phyloP scores from a whole-genome alignment of 2,888 invertebrate species.

The Idaea straminata region DNA sequence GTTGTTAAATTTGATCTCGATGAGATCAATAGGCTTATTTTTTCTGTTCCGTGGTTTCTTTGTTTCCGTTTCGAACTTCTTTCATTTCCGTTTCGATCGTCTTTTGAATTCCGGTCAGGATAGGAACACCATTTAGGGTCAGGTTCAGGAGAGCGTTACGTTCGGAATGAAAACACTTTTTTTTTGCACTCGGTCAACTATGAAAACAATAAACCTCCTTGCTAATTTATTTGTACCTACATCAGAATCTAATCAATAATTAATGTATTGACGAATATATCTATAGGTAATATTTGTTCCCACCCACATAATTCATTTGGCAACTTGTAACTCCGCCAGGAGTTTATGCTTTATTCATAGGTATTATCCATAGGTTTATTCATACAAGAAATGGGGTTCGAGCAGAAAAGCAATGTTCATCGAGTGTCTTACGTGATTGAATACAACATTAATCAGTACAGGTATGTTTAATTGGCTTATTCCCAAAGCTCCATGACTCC shows the following conservation, averaged over 20 bases:
- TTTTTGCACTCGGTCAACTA: no score
- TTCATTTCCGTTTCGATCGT: no score
- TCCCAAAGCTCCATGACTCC: no score
- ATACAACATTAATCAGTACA: not conserved
- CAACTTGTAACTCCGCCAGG: slow-evolving; percentile 39
- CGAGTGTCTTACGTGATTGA: not conserved
- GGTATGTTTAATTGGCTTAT: not conserved
- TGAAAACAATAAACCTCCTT: not conserved
- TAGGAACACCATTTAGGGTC: no score
- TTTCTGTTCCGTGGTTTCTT: no score
- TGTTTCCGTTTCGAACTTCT: no score
- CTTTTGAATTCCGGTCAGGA: no score
- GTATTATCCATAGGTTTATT: not conserved
- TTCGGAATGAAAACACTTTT: no score
- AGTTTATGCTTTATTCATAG: slow-evolving; percentile 60
- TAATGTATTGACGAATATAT: not conserved
- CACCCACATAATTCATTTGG: slow-evolving; percentile 34
- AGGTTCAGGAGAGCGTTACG: no score
- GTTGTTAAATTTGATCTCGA: no score
- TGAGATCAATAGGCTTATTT: no score
- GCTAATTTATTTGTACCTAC: not conserved
- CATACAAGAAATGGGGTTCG: not conserved
- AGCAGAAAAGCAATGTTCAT: not conserved
- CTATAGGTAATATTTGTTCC: slow-evolving; percentile 5
- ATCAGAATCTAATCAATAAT: not conserved